Evolutionary conservation across 2,888 invertebrate genomes (phyloP), one percentile per base, ranked within the genome.

Genomic region (Aromia moschata): DNA sequence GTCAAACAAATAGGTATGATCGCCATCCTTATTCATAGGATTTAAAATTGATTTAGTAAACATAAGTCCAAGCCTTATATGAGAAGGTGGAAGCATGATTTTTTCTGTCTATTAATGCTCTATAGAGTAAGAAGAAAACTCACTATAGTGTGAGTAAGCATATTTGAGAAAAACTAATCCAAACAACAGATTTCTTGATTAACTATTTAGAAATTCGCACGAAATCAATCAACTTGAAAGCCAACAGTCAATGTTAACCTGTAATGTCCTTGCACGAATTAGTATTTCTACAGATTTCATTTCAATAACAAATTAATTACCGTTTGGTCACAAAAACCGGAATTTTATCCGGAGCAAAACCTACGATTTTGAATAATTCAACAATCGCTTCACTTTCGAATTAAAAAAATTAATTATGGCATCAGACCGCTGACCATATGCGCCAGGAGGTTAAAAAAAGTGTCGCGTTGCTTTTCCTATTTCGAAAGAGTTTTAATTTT

Each of bases 241-340:
- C 2, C 10, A 11, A 7, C 33, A 11, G 33, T 33, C 33, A 33
- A 33, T 33, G 33, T 7, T 33, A 33, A 7, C n/a, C n/a, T 11
- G 25, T 25, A 25, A 33, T 33, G 33, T 33, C 33, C 33, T 33
- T 33, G 33, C n/a, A 11, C n/a, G n/a, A 33, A 33, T 11, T 10
- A 33, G 33, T 33, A 11, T 33, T 33, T 33, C 7, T 11, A 10
- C 33, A 10, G 33, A 33, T 33, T 33, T 33, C 33, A 11, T 33
- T 33, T 33, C 33, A 7, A 33, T 33, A 33, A 33, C 11, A 33
- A 33, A 33, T 33, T 33, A 33, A 33, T 33, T 33, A 33, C n/a
- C 3, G 7, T 10, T 33, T 2, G n/a, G 33, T 2, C 11, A 11
- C 33, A 33, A 33, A 33, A 33, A 33, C 5, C 7, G 25, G n/a